These are phyloP conservation scores for Anabas testudineus DNA, from an alignment of 2,797 vertebrate genomes.

Conservation along the genomic window DNA sequence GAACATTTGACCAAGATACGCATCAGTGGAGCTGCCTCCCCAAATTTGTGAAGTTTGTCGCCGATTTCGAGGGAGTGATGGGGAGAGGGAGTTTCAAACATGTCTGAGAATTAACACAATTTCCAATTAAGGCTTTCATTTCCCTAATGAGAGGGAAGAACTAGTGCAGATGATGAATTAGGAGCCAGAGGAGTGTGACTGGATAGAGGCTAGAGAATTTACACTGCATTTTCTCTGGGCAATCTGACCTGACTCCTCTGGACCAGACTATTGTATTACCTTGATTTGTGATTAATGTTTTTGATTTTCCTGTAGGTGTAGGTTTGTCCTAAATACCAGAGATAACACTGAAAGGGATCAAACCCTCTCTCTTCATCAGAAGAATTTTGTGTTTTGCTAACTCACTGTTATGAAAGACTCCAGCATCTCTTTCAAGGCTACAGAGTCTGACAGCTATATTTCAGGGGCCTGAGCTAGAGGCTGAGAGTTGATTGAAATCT, in stretches of 20 bases:
- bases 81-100: constrained; percentile 56
- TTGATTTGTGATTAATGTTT: constrained; percentile 20
- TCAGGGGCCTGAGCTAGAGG: constrained; percentile 27
- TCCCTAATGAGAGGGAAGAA: constrained; percentile 63
- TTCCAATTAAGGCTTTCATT: constrained; percentile 70
- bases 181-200: constrained; percentile 39
- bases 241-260: constrained; percentile 37
- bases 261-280: constrained; percentile 16
- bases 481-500: constrained; percentile 43
- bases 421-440: constrained; percentile 19
- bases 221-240: constrained; percentile 47
- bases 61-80: constrained; percentile 46
- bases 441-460: constrained; percentile 27
- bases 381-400: constrained; percentile 27
- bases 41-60: constrained; percentile 54
- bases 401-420: constrained; percentile 33
- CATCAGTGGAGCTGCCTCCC: constrained; percentile 51
- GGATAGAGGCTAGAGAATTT: constrained; percentile 39
- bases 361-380: neutral
- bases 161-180: constrained; percentile 60
- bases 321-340: constrained; percentile 9
- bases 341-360: constrained; percentile 24
- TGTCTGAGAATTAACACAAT: constrained; percentile 65
- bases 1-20: constrained; percentile 43
- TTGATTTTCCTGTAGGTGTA: constrained; percentile 1